Evolutionary conservation across 2,888 invertebrate genomes (phyloP), one percentile per base, ranked within the genome.

Genomic region (Drosophila ezoana): DNA sequence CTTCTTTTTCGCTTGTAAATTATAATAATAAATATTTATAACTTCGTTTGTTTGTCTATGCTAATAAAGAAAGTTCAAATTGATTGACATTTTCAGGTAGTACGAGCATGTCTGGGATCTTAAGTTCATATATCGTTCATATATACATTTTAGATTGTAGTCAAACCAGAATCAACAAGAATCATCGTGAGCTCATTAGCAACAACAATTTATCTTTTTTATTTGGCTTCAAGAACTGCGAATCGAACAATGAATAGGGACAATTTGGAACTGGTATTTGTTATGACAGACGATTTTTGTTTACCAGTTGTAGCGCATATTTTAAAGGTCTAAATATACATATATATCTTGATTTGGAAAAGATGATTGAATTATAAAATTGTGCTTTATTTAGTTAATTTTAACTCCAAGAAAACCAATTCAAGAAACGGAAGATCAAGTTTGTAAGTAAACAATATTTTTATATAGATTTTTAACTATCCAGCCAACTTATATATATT

Each of bases 21-120:
- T 68, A 62, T 54, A 66, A 60, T 74, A 69, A 81, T 81, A 79
- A 76, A 87, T 81, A 83, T 84, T 81, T 68, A 72, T 76, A 53
- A 18, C 13, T 32, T 47, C 49, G 53, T 40, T 52, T 71, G 67
- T 54, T 61, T 65, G 57, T 53, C 58, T 61, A 66, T 66, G 35
- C 52, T 32, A 48, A 72, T 81, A 57, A 76, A 87, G 82, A 83
- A 83, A 83, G 82, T 75, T 76, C 40, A 60, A 62, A 63, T 58
- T 74, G 63, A 71, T 71, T 57, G 70, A 61, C 62, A 65, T 66
- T 59, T 45, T 41, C 44, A 28, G 23, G 6, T 54, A 45, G 18
- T 14, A 18, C 8, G 41, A 32, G 11, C 14, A 49, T 11, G 41
- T 28, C n/a, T 44, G 23, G 4, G 28, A 10, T 33, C 32, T 10